Base-by-base conservation (phyloP, 2,797 vertebrate genomes). In the Trematomus bernacchii region DNA sequence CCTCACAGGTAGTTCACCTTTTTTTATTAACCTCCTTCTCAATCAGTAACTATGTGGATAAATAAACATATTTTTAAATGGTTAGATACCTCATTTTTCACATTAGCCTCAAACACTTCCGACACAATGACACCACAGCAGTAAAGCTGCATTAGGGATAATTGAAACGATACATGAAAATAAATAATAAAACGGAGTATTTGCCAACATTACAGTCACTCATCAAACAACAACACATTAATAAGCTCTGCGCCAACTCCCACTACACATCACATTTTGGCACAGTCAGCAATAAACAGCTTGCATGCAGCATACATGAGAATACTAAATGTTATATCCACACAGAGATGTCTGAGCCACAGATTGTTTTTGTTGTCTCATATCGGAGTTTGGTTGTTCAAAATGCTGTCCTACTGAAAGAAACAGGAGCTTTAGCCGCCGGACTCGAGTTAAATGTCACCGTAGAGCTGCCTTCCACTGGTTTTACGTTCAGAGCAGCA, bases 1-100 rank as follows among this genome's bases (percentile, higher is more conserved):
- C 91, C 96, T 99, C 74, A 96, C 92, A n/a, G 97, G 98, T 98
- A 93, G 27, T 1, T 37, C 19, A 4, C 2, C 4, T 9, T 69
- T 65, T 65, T 47, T 43, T 40, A 19, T 51, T 27, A 14, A 11
- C 23, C 43, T 58, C 3, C 13, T 18, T 68, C 18, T 65, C 15
- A 46, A 51, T 40, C 30, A 10, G 63, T n/a, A 62, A 43, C 12
- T 27, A 19, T 21, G n/a, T 43, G 1, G 18, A 61, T 66, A 19
- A 50, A 73, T 13, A 10, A 14, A 27, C 4, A 15, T 16, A 33
- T 47, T 77, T 67, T 10, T n/a, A 66, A n/a, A 52, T n/a, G 19
- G 15, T 63, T 3, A 7, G 23, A 44, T 37, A 37, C 48, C 33
- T 43, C 3, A 18, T 30, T 57, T 77, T 51, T 60, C 33, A 54